Evolutionary conservation across 2,888 invertebrate species (phyloP).

Genomic region (Eucera pruinosa): DNA sequence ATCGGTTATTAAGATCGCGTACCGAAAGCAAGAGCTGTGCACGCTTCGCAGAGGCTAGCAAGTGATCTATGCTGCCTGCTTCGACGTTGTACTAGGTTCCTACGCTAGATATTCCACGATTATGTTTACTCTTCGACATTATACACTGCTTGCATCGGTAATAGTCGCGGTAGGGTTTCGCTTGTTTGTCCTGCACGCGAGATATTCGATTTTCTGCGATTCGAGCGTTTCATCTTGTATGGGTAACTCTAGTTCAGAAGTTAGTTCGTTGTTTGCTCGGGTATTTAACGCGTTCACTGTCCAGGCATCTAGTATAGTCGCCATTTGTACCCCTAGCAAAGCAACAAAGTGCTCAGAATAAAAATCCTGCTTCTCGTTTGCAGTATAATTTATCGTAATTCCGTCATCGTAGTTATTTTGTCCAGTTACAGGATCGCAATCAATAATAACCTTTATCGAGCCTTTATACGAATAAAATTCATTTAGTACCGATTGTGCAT

Average conservation of each 20-base stretch:
- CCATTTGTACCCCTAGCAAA: too few species aligned
- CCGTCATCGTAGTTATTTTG: too few species aligned
- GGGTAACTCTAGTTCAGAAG: background rate
- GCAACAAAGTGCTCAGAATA: too few species aligned
- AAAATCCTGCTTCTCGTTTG: too few species aligned
- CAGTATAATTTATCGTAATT: too few species aligned
- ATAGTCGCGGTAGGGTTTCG: slow-evolving; percentile 14
- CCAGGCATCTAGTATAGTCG: too few species aligned
- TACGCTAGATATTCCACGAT: slow-evolving; percentile 19
- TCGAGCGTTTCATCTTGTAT: background rate
- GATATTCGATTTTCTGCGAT: slow-evolving; percentile 16
- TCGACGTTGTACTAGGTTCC: slow-evolving; percentile 45
- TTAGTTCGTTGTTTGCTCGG: background rate
- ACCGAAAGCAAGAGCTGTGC: slow-evolving; percentile 60
- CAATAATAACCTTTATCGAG: too few species aligned
- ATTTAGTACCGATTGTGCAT: too few species aligned
- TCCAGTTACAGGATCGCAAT: too few species aligned
- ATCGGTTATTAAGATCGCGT: slow-evolving; percentile 59
- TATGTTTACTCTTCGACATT: slow-evolving; percentile 13
- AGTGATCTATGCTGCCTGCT: background rate
- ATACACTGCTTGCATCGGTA: background rate
- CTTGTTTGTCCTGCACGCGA: background rate
- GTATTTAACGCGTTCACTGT: too few species aligned
- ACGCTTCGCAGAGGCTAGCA: slow-evolving; percentile 13
- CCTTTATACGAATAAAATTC: too few species aligned